These are phyloP conservation scores for Diacarnus erythraeanus DNA, from an alignment of 37 sponge, comb jelly and placozoan species.

Conservation along the genomic window DNA sequence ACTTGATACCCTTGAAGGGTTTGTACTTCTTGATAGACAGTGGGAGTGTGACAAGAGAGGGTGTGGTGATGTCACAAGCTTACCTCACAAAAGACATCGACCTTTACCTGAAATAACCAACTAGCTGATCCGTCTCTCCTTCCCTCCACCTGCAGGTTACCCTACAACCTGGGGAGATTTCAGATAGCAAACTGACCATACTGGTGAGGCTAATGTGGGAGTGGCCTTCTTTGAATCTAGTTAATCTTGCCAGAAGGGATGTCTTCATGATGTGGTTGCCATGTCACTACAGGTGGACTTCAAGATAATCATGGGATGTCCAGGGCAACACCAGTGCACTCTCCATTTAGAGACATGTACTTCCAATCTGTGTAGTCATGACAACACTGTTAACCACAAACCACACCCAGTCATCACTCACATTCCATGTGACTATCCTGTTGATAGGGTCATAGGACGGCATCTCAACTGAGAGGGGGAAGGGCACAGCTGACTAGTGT, in stretches of 20 bases:
- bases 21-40: conserved; percentile 83
- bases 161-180: neutral
- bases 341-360: conserved; percentile 62
- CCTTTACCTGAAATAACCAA: conserved; percentile 79
- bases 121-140: conserved; percentile 78
- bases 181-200: no score
- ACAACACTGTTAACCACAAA: neutral
- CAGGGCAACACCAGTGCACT: no score
- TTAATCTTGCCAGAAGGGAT: no score
- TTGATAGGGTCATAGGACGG: conserved; percentile 86
- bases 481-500: no score
- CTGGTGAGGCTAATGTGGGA: no score
- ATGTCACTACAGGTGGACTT: no score
- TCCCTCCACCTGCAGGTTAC: neutral
- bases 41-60: neutral
- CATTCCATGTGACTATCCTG: conserved; percentile 84
- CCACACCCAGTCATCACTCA: no score
- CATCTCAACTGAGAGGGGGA: conserved; percentile 75
- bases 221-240: no score
- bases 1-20: conserved; percentile 99
- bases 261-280: no score
- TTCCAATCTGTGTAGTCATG: conserved; percentile 42
- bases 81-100: conserved; percentile 94
- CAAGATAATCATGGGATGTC: neutral
- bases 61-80: neutral